Conservation (phyloP, 2,888 invertebrate genomes). For the Sclerodermus sp. region DNA sequence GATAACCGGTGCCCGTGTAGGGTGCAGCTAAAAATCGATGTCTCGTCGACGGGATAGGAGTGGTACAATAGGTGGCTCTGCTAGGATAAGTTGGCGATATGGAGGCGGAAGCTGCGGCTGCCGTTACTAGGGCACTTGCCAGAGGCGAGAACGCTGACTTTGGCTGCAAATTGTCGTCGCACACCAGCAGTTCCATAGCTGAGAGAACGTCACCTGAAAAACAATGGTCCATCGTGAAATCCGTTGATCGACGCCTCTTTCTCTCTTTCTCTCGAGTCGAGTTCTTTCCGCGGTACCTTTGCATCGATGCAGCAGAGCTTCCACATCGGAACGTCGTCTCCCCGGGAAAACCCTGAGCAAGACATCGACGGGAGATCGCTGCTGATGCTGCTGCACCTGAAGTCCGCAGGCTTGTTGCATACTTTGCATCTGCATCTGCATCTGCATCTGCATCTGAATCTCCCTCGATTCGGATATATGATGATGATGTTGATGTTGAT, state of each 20-base stretch:
- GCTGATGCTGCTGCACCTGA: constrained; percentile 41
- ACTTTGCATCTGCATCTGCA: constrained; percentile 46
- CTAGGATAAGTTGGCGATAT: constrained; percentile 42
- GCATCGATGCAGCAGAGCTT: constrained; percentile 79
- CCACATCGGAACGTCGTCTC: constrained; percentile 82
- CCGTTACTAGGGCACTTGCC: constrained; percentile 58
- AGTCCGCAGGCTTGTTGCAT: constrained; percentile 45
- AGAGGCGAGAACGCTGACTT: constrained; percentile 81
- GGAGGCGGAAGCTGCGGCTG: constrained; percentile 44
- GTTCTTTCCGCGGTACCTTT: constrained; percentile 60
- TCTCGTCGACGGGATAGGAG: constrained; percentile 65
- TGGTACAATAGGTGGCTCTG: constrained; percentile 54
- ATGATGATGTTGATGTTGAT: constrained; percentile 51
- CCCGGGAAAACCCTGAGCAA: constrained; percentile 87
- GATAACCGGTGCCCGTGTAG: constrained; percentile 80
- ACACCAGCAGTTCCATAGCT: constrained; percentile 89
- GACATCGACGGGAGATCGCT: constrained; percentile 82
- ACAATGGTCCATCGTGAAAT: constrained; percentile 4
- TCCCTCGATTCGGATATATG: constrained; percentile 48
- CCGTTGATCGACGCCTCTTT: constrained; percentile 4
- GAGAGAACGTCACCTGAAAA: constrained; percentile 80
- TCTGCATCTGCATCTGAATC: constrained; percentile 54
- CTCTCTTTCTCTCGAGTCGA: neutral
- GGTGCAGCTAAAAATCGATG: constrained; percentile 81
- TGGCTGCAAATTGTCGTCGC: constrained; percentile 65